Evolutionary conservation across 2,797 vertebrate species (phyloP).

Genomic region (Artibeus jamaicensis): DNA sequence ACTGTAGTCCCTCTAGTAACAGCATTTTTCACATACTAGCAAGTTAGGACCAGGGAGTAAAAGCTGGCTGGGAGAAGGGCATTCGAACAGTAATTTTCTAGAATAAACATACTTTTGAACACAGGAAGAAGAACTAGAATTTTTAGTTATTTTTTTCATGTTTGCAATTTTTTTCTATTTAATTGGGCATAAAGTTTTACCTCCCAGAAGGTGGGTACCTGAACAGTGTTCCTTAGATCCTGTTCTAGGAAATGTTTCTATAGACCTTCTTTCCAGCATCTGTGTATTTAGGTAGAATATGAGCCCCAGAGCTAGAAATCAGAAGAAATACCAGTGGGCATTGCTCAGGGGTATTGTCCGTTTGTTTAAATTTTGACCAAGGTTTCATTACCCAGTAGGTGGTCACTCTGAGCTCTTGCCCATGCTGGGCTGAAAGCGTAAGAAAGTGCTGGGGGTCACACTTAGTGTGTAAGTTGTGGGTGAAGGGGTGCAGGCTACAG

Average conservation of each 20-base stretch:
- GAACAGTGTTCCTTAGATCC: not conserved
- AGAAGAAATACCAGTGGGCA: not conserved
- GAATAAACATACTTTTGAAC: not conserved
- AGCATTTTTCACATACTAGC: not conserved
- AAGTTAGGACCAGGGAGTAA: not conserved
- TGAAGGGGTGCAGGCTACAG: not conserved
- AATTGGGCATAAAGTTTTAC: not conserved
- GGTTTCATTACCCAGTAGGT: not conserved
- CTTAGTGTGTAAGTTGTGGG: not conserved
- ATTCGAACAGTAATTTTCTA: slow-evolving; percentile 3
- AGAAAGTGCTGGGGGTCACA: not conserved
- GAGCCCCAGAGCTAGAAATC: not conserved
- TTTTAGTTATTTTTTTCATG: not conserved
- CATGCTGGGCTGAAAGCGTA: not conserved
- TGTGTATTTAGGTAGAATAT: not conserved
- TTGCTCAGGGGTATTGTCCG: not conserved
- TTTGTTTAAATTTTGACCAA: not conserved
- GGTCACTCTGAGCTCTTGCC: not conserved
- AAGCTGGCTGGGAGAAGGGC: not conserved
- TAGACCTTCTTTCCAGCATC: not conserved
- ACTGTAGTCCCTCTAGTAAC: not conserved
- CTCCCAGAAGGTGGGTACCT: not conserved
- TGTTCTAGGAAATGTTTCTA: not conserved
- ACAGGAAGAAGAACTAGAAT: not conserved
- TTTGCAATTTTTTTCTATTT: not conserved